Conservation (phyloP, 2,888 invertebrate genomes). For the Rhamnusium bicolor region DNA sequence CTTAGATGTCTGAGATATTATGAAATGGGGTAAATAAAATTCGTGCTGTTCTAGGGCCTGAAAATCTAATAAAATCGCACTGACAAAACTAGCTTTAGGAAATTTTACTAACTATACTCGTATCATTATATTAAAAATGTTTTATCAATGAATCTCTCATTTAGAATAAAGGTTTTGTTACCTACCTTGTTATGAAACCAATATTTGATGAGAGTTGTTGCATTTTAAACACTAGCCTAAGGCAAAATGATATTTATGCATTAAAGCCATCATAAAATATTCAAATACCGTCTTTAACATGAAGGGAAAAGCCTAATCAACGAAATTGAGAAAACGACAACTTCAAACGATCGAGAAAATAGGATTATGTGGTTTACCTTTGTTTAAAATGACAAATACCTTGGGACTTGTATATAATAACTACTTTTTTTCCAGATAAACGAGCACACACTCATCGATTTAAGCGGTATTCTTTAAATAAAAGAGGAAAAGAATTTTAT, state of each 20-base stretch:
- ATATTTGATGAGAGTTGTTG: constrained; percentile 1
- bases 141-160: background rate
- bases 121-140: background rate
- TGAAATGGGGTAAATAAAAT: background rate
- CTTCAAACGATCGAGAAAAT: constrained; percentile 58
- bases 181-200: background rate
- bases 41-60: background rate
- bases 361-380: constrained; percentile 57
- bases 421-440: constrained; percentile 51
- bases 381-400: constrained; percentile 51
- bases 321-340: constrained; percentile 57
- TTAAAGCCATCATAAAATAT: constrained; percentile 49
- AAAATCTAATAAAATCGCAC: too few species aligned
- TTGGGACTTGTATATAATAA: constrained; percentile 47
- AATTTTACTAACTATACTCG: too few species aligned
- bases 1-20: too few species aligned
- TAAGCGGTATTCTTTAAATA: constrained; percentile 38
- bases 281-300: constrained; percentile 36
- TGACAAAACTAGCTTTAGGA: too few species aligned
- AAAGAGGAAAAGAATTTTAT: constrained; percentile 48
- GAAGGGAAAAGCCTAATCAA: constrained; percentile 40
- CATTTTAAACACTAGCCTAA: constrained; percentile 15
- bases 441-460: constrained; percentile 51
- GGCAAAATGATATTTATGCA: constrained; percentile 40
- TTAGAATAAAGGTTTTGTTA: background rate